Conservation (phyloP, 2,888 invertebrate genomes). For the Spisula solida region DNA sequence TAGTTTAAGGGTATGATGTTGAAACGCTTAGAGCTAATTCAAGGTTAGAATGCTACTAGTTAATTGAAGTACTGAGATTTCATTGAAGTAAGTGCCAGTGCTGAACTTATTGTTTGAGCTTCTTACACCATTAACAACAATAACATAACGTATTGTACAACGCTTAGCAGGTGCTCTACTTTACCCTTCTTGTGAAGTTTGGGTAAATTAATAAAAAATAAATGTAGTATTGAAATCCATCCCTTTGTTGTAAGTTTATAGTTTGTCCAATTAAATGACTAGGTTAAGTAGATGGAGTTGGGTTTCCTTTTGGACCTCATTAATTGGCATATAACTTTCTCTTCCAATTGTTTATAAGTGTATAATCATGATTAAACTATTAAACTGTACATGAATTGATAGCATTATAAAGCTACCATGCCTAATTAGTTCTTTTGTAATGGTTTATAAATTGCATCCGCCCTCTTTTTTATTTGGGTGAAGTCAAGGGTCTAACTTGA, state of each 20-base stretch:
- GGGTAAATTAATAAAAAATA: neutral
- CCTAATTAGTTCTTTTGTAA: constrained; percentile 1
- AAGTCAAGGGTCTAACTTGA: neutral
- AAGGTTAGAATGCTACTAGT: no score
- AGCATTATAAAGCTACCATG: neutral
- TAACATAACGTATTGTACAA: no score
- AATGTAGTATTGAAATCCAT: neutral
- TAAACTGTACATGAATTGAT: neutral
- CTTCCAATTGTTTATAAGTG: constrained; percentile 1
- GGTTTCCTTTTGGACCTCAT: neutral
- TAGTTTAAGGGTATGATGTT: no score
- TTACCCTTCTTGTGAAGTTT: neutral
- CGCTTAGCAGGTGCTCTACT: neutral
- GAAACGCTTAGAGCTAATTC: no score
- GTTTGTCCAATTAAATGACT: neutral
- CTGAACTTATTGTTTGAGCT: no score
- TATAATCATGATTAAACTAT: neutral
- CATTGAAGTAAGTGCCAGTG: no score
- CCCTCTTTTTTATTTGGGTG: neutral
- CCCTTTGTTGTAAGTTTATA: neutral
- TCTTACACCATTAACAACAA: no score
- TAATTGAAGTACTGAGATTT: no score
- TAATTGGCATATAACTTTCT: neutral
- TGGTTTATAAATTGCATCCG: neutral
- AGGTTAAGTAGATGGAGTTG: neutral